phyloP scores from a whole-genome alignment of 2,113 vertebrate genomes.

The Labeo rohita region DNA sequence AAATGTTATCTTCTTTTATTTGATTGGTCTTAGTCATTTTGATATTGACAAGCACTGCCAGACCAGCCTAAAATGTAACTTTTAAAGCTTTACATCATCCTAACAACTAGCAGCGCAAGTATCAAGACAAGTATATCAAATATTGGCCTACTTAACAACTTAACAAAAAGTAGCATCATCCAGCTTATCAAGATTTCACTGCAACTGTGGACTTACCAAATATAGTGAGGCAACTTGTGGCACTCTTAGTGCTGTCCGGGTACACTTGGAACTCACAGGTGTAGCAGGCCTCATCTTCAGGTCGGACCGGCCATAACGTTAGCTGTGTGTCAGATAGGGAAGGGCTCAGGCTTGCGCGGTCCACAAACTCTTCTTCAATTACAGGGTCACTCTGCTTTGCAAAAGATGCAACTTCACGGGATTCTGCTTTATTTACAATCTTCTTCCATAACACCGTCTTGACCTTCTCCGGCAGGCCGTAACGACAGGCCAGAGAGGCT shows the following conservation, averaged over 20 bases:
- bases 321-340: constrained; percentile 72
- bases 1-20: too few species aligned
- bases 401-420: constrained; percentile 69
- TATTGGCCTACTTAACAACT: not conserved
- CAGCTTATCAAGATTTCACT: not conserved
- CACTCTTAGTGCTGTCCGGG: constrained; percentile 65
- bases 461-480: constrained; percentile 76
- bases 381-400: constrained; percentile 70
- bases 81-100: not conserved
- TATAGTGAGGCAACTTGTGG: constrained; percentile 72
- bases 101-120: not conserved
- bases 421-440: constrained; percentile 46
- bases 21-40: not conserved
- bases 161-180: not conserved
- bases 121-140: not conserved
- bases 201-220: constrained; percentile 57
- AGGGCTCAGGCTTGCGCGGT: constrained; percentile 67
- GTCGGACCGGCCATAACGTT: constrained; percentile 71
- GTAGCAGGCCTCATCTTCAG: constrained; percentile 79
- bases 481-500: constrained; percentile 71
- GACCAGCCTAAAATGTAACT: not conserved
- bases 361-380: constrained; percentile 71
- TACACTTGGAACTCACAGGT: constrained; percentile 72
- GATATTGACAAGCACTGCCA: not conserved
- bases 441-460: constrained; percentile 72